Evolutionary conservation across 2,113 vertebrate genomes (phyloP), one percentile per base, ranked within the genome.

Genomic region (Mola mola): DNA sequence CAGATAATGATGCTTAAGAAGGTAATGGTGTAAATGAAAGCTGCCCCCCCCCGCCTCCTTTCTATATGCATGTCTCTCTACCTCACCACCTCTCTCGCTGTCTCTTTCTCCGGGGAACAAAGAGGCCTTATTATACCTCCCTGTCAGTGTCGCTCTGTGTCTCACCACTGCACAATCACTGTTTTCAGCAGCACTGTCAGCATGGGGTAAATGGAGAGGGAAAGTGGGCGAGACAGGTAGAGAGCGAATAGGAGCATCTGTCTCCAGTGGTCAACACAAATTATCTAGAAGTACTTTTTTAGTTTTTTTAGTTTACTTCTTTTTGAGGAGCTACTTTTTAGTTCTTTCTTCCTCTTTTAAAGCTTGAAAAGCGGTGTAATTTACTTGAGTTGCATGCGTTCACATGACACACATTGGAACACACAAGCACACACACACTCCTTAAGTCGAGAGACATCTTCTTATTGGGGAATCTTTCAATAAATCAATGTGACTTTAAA

Each of bases 401-500:
- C 86, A 85, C 87, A 83, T 57, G 74, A 68, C 86, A 74, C 74
- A 64, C 83, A 75, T 11, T 24, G 17, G 20, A 28, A 40, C 70
- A 65, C 69, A 55, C 65, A 20, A 66, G 25, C 73, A 53, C 69
- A 79, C 74, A 63, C 74, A 63, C 79, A 70, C 81, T 85, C 75
- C 77, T 84, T 88, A 87, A 90, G 86, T 85, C 72, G 55, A 86
- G 87, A 89, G 86, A 90, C 85, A 88, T 89, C 90, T 90, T 86
- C 88, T 91, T 92, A 93, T 93, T 91, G 92, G 91, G 88, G 90
- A 93, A 93, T 91, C 90, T 93, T 93, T 93, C 92, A 92, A 93
- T 93, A 93, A 93, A 93, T 93, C 92, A 93, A 93, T 93, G 92
- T 91, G 91, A 92, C 90, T 93, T 93, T 92, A 93, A 93, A 93